Base-by-base conservation (phyloP, 2,797 vertebrate species). In the Pantherophis vulpinus region DNA sequence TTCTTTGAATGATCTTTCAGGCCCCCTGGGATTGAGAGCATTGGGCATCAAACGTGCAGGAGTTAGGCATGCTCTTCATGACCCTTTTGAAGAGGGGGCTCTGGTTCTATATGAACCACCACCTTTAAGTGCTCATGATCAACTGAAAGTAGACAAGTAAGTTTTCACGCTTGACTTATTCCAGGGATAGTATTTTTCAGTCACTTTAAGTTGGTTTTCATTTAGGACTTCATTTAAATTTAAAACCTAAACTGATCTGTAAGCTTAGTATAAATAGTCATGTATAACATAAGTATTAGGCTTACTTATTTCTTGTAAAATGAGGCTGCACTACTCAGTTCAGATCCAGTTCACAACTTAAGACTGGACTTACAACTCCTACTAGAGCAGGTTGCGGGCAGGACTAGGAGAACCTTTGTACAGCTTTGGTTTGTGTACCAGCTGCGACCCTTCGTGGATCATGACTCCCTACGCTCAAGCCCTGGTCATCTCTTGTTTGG, bases 91-190 rank as follows among this genome's bases (percentile, higher is more conserved):
- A 94, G 99, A 99, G 93, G 98, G 98, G 87, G 99, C 99, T 83
- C 96, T 99, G 97, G 98, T 99, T 94, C 98, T 99, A 9, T 99
- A 98, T 0, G 98, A 99, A 93, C 99, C 99, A 25, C 98, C 98
- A 0, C 94, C 58, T 8, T 96, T 99, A 89, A 98, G 98, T 2
- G 97, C 98, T 94, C 99, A 99, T 13, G 98, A 99, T 89, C 98
- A 98, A 92, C 98, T 99, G 96, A 99, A 99, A 98, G 98, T 98
- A 92, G 99, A 99, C 96, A 99, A 99, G 99, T 99, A 97, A 95
- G 99, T 98, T 86, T 93, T 51, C 27, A 23, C 93, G 89, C 91
- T 61, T n/a, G 3, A 2, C 37, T 6, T 25, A 47, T 13, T 3
- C 1, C 23, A 59, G 5, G 55, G 56, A 61, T 20, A 70, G 3